Base-by-base conservation (phyloP, 1,140 invertebrate species). In the Apocrypta bakeri region DNA sequence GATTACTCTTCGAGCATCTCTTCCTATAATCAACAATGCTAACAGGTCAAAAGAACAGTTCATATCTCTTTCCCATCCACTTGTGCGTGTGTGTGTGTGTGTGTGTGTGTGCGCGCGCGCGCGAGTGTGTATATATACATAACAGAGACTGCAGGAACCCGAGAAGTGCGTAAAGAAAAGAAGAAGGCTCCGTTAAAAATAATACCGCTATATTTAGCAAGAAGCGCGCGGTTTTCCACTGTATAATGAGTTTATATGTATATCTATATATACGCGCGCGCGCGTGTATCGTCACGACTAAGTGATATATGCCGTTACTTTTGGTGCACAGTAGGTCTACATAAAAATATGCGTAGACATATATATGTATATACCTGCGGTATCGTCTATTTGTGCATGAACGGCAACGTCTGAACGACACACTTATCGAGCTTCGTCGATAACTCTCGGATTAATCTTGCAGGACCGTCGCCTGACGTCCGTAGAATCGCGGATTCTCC, bases 161-260 rank as follows among this genome's bases (percentile, higher is more conserved):
- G 63, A 21, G 63, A 66, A 66, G 2, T 9, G 9, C 17, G n/a
- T 17, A 61, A 27, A 68, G 76, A 56, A 48, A 79, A 69, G 25
- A 31, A 27, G 6, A 12, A 4, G 64, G 64, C 33, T 37, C 27
- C 27, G n/a, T 81, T 68, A 75, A 81, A 81, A 74, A 75, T 81
- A 81, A 75, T 48, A 63, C 42, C 9, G 40, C 72, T 81, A 76
- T 75, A 66, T 80, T 80, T 80, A 80, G 68, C 37, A 33, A 37
- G 61, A 17, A 1, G 12, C 27, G 12, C 24, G 21, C n/a, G 63
- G 12, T 66, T 27, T n/a, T 56, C 48, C 48, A 56, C 63, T 25
- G 8, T 14, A 24, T 37, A 63, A 75, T 63, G 4, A 24, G 73
- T 27, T 17, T 63, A 76, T 61, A 40, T 17, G n/a, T n/a, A n/a